A percentile compares a stretch with the other conserved stretches of the same genome.
Conservation (phyloP, 2,797 vertebrate genomes). For the Argya squamiceps region DNA sequence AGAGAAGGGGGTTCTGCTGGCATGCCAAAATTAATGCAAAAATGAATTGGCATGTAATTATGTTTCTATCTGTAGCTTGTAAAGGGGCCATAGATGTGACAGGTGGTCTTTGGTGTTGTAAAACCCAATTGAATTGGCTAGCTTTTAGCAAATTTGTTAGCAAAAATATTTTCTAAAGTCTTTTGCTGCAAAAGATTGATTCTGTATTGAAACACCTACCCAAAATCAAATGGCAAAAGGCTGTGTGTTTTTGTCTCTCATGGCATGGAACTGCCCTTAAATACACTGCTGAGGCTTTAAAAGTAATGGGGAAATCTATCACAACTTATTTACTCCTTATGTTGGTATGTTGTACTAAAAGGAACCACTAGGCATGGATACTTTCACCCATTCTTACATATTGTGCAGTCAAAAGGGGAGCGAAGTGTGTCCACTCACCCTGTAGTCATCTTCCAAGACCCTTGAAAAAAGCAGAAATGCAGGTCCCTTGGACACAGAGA, state of each 20-base stretch:
- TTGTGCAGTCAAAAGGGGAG: background rate
- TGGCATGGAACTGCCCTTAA: background rate
- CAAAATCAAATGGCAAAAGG: background rate
- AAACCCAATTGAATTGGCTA: background rate
- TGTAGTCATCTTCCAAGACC: background rate
- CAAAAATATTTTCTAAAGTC: background rate
- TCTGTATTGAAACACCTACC: background rate
- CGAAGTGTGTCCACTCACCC: background rate
- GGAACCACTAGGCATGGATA: background rate
- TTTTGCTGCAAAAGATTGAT: background rate
- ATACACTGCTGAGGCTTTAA: background rate
- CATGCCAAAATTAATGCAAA: background rate
- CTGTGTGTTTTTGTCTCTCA: background rate
- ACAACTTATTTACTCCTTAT: background rate
- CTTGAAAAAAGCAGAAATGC: background rate
- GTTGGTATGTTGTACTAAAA: background rate
- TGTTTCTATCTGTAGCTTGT: background rate
- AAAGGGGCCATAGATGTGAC: background rate
- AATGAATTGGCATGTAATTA: background rate
- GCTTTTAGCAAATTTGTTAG: background rate
- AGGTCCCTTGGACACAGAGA: background rate
- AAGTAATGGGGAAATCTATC: background rate
- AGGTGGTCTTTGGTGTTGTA: background rate
- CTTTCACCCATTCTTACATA: background rate
- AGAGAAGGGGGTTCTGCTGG: background rate